These are phyloP conservation scores for Bufotes viridis DNA, from an alignment of 2,797 vertebrate genomes.

Conservation along the genomic window DNA sequence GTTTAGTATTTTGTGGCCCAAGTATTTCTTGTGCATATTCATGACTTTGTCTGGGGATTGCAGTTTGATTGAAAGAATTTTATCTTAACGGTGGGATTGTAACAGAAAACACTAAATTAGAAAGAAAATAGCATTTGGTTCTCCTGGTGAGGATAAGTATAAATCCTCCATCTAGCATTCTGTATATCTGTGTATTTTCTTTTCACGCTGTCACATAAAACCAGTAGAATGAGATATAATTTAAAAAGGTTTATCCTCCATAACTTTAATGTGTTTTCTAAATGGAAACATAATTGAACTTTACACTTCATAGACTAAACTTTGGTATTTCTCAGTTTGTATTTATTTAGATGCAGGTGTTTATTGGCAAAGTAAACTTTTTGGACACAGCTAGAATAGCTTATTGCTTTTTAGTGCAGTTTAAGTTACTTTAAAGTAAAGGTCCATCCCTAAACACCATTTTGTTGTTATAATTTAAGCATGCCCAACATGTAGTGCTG, in stretches of 20 bases:
- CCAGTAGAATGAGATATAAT: neutral
- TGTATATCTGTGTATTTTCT: neutral
- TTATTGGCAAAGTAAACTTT: neutral
- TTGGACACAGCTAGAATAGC: neutral
- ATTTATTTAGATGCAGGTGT: neutral
- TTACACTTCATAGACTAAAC: neutral
- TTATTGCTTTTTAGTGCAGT: neutral
- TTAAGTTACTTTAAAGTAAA: too few relatives aligned
- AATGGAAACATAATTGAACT: neutral
- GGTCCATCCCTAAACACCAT: neutral
- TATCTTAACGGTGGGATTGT: conserved; percentile 13
- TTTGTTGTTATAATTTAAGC: neutral
- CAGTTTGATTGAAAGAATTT: conserved; percentile 24
- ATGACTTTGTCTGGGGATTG: conserved; percentile 10
- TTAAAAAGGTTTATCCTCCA: conserved; percentile 1
- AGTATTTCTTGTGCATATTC: neutral
- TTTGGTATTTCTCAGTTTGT: neutral
- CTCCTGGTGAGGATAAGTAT: conserved; percentile 13
- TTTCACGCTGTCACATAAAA: conserved; percentile 18
- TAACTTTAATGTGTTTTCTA: neutral
- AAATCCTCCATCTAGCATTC: conserved; percentile 8
- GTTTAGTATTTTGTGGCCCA: neutral
- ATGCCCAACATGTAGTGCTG: too few relatives aligned
- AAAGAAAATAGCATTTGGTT: conserved; percentile 8
- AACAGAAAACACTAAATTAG: conserved; percentile 12